Percentiles rank a stretch among this genome's conserved stretches.
Conservation (phyloP, 2,797 vertebrate genomes). For the Phoebastria nigripes region DNA sequence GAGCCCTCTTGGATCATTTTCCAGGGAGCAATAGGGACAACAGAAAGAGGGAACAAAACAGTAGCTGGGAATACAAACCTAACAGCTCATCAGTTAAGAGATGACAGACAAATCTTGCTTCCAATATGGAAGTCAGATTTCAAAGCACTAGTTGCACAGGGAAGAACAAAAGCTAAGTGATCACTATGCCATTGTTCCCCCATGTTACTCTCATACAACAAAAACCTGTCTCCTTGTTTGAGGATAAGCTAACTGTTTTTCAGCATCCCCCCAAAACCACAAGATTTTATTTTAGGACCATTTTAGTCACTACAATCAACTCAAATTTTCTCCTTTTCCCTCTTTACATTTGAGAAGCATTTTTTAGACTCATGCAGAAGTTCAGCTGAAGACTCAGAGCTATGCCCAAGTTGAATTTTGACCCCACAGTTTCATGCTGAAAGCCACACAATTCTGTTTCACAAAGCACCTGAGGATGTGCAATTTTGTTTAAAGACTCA, state of each 20-base stretch:
- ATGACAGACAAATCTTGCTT: not conserved
- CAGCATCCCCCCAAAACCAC: not conserved
- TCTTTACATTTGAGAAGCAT: not conserved
- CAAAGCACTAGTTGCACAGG: not conserved
- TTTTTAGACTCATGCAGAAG: not conserved
- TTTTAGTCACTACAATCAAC: not conserved
- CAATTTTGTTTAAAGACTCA: not conserved
- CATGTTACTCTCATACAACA: not conserved
- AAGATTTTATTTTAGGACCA: not conserved
- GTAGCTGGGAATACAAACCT: not conserved
- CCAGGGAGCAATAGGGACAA: not conserved
- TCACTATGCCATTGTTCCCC: not conserved
- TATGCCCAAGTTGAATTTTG: not conserved
- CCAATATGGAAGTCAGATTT: not conserved
- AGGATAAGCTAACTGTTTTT: not conserved
- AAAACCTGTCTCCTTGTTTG: not conserved
- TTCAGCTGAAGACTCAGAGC: not conserved
- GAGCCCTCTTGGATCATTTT: not conserved
- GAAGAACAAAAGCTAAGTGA: not conserved
- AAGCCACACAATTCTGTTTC: not conserved
- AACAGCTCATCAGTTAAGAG: not conserved
- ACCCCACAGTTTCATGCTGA: not conserved
- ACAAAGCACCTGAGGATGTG: not conserved
- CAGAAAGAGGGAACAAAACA: not conserved
- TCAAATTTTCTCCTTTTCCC: not conserved